phyloP scores from a whole-genome alignment of 2,888 invertebrate genomes.

The Brassicogethes aeneus region DNA sequence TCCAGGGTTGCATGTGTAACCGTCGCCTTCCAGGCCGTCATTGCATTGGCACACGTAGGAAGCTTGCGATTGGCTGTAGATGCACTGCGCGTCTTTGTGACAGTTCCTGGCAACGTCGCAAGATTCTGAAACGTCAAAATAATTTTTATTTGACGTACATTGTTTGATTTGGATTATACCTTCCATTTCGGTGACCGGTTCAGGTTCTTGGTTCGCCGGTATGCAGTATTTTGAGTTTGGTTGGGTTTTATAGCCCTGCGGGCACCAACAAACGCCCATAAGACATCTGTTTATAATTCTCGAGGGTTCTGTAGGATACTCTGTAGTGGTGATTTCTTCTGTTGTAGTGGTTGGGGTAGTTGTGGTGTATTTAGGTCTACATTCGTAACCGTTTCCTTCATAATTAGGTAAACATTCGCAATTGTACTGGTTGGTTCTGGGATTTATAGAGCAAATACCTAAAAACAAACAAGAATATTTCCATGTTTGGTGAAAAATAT shows the following conservation, averaged over 20 bases:
- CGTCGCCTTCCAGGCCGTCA: constrained; percentile 79
- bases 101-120: constrained; percentile 73
- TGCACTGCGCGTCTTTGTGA: constrained; percentile 73
- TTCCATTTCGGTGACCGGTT: no score
- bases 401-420: constrained; percentile 46
- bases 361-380: constrained; percentile 29
- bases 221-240: constrained; percentile 27
- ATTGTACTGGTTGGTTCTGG: constrained; percentile 32
- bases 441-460: constrained; percentile 33
- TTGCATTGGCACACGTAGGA: constrained; percentile 67
- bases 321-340: constrained; percentile 2
- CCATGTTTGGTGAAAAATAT: no score
- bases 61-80: constrained; percentile 47
- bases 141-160: background rate
- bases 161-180: no score
- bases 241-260: constrained; percentile 42
- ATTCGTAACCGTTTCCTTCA: constrained; percentile 44
- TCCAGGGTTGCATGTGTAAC: constrained; percentile 59
- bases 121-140: constrained; percentile 6
- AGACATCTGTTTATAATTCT: constrained; percentile 35
- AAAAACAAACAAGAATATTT: no score
- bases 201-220: constrained; percentile 11
- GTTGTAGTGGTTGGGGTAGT: constrained; percentile 13
- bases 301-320: constrained; percentile 8
- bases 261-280: constrained; percentile 50